Evolutionary conservation across 2,797 vertebrate genomes (phyloP).

Genomic region (Falco rusticolus): DNA sequence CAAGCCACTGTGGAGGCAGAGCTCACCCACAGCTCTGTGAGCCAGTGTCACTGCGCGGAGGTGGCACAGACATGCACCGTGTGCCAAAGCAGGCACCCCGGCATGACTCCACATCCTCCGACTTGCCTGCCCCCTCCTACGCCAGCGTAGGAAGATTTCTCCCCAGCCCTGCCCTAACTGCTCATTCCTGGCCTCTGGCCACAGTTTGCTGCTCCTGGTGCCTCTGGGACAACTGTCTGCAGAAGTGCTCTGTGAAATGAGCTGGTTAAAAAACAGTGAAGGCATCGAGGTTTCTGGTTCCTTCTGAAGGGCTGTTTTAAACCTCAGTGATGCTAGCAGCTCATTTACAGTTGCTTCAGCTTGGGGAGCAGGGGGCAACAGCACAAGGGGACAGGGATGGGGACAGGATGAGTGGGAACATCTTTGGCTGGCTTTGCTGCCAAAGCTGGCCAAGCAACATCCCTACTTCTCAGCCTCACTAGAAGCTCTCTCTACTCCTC

Average conservation of each 20-base stretch:
- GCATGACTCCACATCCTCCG: neutral
- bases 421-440: neutral
- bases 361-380: neutral
- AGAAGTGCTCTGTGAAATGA: neutral
- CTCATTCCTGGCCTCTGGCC: neutral
- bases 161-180: neutral
- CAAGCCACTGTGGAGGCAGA: neutral
- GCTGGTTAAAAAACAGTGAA: neutral
- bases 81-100: neutral
- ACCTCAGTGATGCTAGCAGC: neutral
- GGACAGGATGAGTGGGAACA: neutral
- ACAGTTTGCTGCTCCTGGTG: neutral
- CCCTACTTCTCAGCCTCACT: neutral
- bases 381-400: neutral
- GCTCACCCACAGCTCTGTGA: neutral
- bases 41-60: neutral
- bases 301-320: neutral
- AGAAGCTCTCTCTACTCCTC: neutral
- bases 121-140: neutral
- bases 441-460: neutral
- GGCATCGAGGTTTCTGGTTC: neutral
- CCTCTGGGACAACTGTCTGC: neutral
- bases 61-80: neutral
- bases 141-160: rapidly evolving
- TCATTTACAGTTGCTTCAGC: neutral